phyloP scores from a whole-genome alignment of 1,140 invertebrate genomes.

The Doryteuthis pealeii region DNA sequence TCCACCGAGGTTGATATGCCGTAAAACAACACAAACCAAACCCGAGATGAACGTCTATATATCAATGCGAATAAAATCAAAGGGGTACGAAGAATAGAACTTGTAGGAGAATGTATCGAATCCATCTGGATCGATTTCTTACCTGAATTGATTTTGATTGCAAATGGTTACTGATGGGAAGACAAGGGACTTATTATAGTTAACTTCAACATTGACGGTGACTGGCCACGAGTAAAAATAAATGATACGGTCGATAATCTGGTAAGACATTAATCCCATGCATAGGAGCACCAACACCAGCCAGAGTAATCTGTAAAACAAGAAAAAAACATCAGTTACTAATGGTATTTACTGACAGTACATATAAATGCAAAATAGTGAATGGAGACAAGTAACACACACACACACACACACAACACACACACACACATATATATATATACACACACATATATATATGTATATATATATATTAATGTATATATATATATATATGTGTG shows the following conservation, averaged over 20 bases:
- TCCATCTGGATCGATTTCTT: no score
- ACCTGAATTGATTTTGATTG: constrained; percentile 47
- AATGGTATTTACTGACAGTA: no score
- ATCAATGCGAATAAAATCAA: not conserved
- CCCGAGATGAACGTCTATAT: not conserved
- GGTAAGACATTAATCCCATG: constrained; percentile 15
- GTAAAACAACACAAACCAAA: no score
- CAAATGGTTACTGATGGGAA: constrained; percentile 50
- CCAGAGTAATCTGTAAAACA: constrained; percentile 26
- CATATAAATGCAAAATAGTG: no score
- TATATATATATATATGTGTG: no score
- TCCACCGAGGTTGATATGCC: no score
- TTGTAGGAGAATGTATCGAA: constrained; percentile 23
- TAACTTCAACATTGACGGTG: constrained; percentile 38
- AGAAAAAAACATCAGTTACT: not conserved
- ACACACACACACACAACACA: no score
- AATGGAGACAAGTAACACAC: no score
- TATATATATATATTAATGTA: no score
- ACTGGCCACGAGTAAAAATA: constrained; percentile 24
- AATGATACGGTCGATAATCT: constrained; percentile 27
- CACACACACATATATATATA: no score
- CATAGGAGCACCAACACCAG: constrained; percentile 15
- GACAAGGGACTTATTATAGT: constrained; percentile 39
- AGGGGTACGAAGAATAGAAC: not conserved
- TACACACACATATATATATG: no score